Evolutionary conservation across 2,888 invertebrate genomes (phyloP), one percentile per base, ranked within the genome.

Genomic region (Lepas anatifera): DNA sequence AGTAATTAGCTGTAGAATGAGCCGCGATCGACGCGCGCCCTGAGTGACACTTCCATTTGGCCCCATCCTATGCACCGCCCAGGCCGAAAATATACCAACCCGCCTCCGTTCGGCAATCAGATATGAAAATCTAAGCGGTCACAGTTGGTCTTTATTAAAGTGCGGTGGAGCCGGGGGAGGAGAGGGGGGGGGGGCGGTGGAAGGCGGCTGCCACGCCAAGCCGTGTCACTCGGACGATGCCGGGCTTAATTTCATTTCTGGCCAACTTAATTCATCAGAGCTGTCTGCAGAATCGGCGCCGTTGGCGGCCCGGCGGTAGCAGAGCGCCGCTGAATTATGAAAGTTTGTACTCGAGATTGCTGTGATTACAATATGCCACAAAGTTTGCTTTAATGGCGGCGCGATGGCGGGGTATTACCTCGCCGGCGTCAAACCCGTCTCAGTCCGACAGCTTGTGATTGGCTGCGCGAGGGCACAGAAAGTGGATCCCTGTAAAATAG

Each of bases 291-390:
- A 58, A 35, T 58, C 58, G 35, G 32, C 58, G 58, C 58, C 7
- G 18, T 8, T 22, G 58, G 22, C 32, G 32, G 58, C 58, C 25
- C 8, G 8, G 32, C 35, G 22, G 4, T 18, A 32, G 13, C 22
- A 22, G 35, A 10, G n/a, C 22, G 10, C 8, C 13, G 32, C 58
- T 32, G 58, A 58, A 58, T 58, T 58, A 58, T 58, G 58, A 58
- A 58, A 58, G 32, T 58, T 58, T 58, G 58, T 58, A 58, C 58
- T 58, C 35, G 32, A 58, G 58, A 58, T 58, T 58, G 58, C 58
- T 58, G 58, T 58, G 58, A 58, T 58, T 58, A 58, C 58, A 58
- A 58, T 58, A 58, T 58, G 58, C 58, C 58, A 58, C 58, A 58
- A 58, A 58, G 58, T 58, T 58, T 58, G 58, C 58, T 32, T 35